A percentile compares a stretch with the other conserved stretches of the same genome.
Conservation (phyloP, 2,888 invertebrate genomes). For the Apotomis turbidana region DNA sequence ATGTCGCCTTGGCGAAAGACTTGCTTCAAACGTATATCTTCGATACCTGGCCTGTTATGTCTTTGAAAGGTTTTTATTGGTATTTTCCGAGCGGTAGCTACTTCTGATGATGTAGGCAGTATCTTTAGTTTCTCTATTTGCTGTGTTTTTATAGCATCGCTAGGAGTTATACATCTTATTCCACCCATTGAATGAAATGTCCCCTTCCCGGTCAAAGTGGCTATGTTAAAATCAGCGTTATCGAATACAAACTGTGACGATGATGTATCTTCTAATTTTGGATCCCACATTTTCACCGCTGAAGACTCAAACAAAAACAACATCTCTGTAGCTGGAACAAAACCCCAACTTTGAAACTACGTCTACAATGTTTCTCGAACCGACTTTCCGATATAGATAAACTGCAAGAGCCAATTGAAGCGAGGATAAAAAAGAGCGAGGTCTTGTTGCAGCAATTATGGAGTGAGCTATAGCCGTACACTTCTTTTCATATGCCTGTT, state of each 20-base stretch:
- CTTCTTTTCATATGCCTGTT: background rate
- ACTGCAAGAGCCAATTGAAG: constrained; percentile 1
- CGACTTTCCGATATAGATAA: background rate
- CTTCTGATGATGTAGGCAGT: constrained; percentile 19
- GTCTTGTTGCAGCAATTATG: background rate
- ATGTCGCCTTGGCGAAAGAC: background rate
- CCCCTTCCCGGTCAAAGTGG: constrained; percentile 17
- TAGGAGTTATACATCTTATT: constrained; percentile 21
- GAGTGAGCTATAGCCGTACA: background rate
- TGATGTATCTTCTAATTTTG: background rate
- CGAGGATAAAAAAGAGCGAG: background rate
- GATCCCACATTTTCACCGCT: constrained; percentile 1
- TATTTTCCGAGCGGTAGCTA: constrained; percentile 11
- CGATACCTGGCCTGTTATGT: background rate
- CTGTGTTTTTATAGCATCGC: constrained; percentile 18
- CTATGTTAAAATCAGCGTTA: constrained; percentile 26
- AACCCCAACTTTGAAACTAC: background rate
- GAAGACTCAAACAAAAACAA: constrained; percentile 21
- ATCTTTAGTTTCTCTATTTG: too few species aligned
- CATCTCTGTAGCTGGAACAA: constrained; percentile 22
- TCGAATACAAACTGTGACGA: constrained; percentile 20
- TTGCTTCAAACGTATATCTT: constrained; percentile 8
- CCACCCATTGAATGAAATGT: constrained; percentile 13
- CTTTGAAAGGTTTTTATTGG: constrained; percentile 9
- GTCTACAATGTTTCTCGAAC: background rate